A percentile compares a stretch with the other conserved stretches of the same genome.
phyloP scores from a whole-genome alignment of 92 coral and sea anemone species.

The Phenganax marumi region DNA sequence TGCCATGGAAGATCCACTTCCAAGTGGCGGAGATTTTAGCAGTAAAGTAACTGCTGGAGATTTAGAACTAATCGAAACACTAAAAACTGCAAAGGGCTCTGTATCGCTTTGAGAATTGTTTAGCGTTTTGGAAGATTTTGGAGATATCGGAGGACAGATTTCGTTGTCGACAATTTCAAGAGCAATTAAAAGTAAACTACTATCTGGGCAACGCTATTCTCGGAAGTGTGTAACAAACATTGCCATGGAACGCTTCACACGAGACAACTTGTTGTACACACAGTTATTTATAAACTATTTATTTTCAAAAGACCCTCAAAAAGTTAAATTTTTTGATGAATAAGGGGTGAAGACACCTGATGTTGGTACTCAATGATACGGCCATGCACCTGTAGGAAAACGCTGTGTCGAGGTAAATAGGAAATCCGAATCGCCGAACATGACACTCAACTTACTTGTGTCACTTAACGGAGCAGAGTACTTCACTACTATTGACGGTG shows the following conservation, averaged over 20 bases:
- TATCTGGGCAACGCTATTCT: constrained; percentile 41
- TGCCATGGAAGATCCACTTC: no score
- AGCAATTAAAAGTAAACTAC: not conserved
- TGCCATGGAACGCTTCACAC: constrained; percentile 34
- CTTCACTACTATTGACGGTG: constrained; percentile 32
- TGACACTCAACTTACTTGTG: constrained; percentile 30
- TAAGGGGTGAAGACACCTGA: constrained; percentile 47
- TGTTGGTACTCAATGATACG: constrained; percentile 4
- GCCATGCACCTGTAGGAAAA: constrained; percentile 32
- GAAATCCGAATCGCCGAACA: constrained; percentile 42
- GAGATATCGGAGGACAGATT: no score
- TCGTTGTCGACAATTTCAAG: no score
- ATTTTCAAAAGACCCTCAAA: constrained; percentile 33
- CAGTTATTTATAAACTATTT: constrained; percentile 54
- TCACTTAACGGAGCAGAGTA: constrained; percentile 37
- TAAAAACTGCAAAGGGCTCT: no score
- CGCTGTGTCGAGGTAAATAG: constrained; percentile 45
- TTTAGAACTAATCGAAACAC: no score
- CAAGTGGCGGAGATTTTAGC: no score
- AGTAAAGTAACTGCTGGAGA: no score
- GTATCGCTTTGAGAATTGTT: no score
- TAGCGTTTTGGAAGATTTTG: no score
- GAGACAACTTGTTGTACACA: constrained; percentile 40
- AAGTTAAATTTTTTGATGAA: constrained; percentile 52
- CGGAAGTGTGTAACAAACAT: constrained; percentile 38